phyloP scores from a whole-genome alignment of 2,113 vertebrate species.

The Silurus glanis region DNA sequence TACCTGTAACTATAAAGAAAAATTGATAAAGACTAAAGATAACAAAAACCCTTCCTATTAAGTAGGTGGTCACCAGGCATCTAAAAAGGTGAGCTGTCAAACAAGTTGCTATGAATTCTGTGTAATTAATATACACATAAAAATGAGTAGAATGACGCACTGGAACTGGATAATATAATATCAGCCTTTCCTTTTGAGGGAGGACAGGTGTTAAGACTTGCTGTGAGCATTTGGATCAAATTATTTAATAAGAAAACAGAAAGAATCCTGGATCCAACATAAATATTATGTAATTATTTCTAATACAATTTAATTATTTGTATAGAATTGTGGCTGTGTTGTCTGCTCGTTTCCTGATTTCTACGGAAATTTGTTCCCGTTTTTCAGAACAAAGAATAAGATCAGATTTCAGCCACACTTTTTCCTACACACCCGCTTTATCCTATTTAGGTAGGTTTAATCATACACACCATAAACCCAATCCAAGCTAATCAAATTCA shows the following conservation, averaged over 20 bases:
- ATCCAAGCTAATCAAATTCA: background rate
- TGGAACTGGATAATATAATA: background rate
- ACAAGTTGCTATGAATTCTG: background rate
- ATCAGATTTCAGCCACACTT: background rate
- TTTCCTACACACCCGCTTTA: background rate
- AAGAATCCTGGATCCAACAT: too few relatives aligned
- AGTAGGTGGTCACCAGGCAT: background rate
- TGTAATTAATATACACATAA: background rate
- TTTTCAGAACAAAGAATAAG: background rate
- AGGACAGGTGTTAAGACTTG: background rate
- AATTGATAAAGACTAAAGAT: background rate
- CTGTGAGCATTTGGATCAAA: too few relatives aligned
- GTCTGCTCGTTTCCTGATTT: background rate
- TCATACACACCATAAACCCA: background rate
- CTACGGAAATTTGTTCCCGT: background rate
- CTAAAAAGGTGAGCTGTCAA: background rate
- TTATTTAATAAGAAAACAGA: too few relatives aligned
- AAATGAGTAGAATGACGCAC: background rate
- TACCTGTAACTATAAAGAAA: slow-evolving; percentile 4
- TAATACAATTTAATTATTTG: background rate
- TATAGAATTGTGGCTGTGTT: background rate
- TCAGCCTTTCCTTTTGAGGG: background rate
- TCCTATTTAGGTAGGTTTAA: background rate
- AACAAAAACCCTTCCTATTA: background rate
- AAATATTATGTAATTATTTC: background rate